Evolutionary conservation across 2,113 vertebrate species (phyloP).

Genomic region (Haemorhous mexicanus): DNA sequence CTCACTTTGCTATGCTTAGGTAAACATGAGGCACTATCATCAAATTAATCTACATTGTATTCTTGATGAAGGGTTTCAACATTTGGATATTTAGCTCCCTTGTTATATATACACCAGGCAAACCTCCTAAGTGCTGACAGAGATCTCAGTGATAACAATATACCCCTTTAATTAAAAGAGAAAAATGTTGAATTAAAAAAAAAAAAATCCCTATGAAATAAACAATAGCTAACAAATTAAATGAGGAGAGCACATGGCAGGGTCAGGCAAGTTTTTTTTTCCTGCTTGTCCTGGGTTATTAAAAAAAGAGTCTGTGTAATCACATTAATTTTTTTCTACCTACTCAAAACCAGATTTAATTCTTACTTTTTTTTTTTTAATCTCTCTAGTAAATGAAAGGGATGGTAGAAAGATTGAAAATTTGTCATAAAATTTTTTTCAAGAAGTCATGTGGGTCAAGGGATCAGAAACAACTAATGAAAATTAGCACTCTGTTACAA

Average conservation of each 20-base stretch:
- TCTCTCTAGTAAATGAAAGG: not conserved
- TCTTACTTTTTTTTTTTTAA: not conserved
- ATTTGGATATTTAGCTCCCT: not conserved
- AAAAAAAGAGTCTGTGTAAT: not conserved
- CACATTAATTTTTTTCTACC: not conserved
- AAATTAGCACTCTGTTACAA: not conserved
- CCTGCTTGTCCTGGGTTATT: not conserved
- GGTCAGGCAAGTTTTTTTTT: not conserved
- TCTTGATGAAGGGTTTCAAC: not conserved
- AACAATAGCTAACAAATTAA: not conserved
- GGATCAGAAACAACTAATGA: not conserved
- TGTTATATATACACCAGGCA: not conserved
- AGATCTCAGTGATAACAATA: not conserved
- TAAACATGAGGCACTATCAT: not conserved
- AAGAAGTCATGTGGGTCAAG: not conserved
- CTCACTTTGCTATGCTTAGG: not conserved
- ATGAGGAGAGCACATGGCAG: not conserved
- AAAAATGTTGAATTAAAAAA: not conserved
- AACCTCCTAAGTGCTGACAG: not conserved
- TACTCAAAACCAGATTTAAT: not conserved
- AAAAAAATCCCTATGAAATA: not conserved
- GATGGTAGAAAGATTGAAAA: not conserved
- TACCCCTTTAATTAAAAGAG: not conserved
- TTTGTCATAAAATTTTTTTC: not conserved
- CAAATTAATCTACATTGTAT: not conserved